phyloP scores from a whole-genome alignment of 2,797 vertebrate genomes.

The Adrianichthys oophorus region DNA sequence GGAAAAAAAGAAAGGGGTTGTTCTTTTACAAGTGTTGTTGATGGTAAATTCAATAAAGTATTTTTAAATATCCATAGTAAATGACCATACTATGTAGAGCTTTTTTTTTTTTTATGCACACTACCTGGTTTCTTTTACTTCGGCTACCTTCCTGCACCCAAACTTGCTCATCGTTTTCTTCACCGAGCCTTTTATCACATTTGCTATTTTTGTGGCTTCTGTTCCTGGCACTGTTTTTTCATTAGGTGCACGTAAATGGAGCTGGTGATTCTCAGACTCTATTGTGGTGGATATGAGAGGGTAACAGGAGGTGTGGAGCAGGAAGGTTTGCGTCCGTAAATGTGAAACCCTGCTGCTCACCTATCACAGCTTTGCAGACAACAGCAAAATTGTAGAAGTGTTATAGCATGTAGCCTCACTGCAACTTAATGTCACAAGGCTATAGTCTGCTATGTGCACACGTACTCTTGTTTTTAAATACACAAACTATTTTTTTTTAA shows the following conservation, averaged over 20 bases:
- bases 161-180: conserved; percentile 22
- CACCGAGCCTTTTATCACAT: conserved; percentile 39
- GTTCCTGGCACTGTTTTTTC: conserved; percentile 57
- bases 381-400: conserved; percentile 38
- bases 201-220: conserved; percentile 58
- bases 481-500: neutral
- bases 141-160: conserved; percentile 1
- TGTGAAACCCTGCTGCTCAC: conserved; percentile 46
- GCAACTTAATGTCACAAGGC: conserved; percentile 24
- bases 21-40: no score
- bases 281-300: conserved; percentile 19
- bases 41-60: no score
- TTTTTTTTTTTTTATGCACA: conserved; percentile 29
- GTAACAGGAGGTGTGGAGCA: conserved; percentile 8
- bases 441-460: conserved; percentile 1
- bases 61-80: conserved; percentile 20
- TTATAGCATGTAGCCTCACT: conserved; percentile 33
- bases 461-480: no score
- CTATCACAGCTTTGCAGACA: conserved; percentile 49
- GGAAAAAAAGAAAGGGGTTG: no score
- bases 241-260: conserved; percentile 63
- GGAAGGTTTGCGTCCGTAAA: conserved; percentile 31
- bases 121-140: conserved; percentile 6
- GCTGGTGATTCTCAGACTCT: conserved; percentile 40
- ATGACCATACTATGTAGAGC: conserved; percentile 35